A percentile compares a stretch with the other conserved stretches of the same genome.
These are phyloP conservation scores for Actinia equina DNA, from an alignment of 64 coral and sea anemone species.

Conservation along the genomic window DNA sequence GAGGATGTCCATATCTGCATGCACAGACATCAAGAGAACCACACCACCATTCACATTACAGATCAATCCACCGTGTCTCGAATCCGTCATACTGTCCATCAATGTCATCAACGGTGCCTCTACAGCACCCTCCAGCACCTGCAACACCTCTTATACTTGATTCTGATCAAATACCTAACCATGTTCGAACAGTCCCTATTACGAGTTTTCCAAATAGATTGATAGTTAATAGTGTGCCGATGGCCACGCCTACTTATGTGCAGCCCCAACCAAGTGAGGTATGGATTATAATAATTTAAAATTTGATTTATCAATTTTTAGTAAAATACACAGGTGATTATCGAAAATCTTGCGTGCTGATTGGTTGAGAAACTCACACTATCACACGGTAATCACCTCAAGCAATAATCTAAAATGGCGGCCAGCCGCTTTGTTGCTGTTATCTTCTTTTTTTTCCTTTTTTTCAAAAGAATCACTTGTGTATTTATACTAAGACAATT, in stretches of 20 bases:
- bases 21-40: conserved; percentile 51
- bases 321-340: too few species aligned
- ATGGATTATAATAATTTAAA: not conserved
- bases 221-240: conserved; percentile 72
- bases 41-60: conserved; percentile 46
- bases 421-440: too few species aligned
- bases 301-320: too few species aligned
- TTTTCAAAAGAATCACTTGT: not conserved
- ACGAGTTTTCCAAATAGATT: conserved; percentile 87
- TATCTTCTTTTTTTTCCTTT: not conserved
- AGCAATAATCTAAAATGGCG: too few species aligned
- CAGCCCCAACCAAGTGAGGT: conserved; percentile 64
- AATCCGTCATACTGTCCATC: conserved; percentile 61
- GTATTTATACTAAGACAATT: too few species aligned
- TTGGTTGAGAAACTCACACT: too few species aligned
- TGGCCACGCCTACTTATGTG: conserved; percentile 86
- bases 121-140: conserved; percentile 72
- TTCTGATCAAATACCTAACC: conserved; percentile 75
- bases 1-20: conserved; percentile 71
- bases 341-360: too few species aligned
- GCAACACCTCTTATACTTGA: conserved; percentile 77
- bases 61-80: conserved; percentile 58
- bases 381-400: too few species aligned
- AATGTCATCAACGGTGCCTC: conserved; percentile 59
- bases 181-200: conserved; percentile 72